phyloP scores from a whole-genome alignment of 2,797 vertebrate genomes.

The Gallinago stenura region DNA sequence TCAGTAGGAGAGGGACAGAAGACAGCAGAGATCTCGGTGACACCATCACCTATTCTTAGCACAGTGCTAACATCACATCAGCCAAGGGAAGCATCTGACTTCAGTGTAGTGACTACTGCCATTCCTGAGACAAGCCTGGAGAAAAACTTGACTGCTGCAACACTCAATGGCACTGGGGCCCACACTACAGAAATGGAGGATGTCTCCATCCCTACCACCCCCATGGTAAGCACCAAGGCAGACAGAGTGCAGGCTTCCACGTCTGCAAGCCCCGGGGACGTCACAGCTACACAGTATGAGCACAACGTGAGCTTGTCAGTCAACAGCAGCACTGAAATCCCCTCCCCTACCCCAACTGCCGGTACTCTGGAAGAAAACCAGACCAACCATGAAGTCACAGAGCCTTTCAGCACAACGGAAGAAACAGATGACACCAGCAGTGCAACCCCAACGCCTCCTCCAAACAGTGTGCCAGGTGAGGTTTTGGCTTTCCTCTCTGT shows the following conservation, averaged over 20 bases:
- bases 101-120: background rate
- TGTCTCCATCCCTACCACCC: background rate
- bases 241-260: background rate
- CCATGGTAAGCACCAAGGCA: background rate
- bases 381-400: background rate
- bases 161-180: background rate
- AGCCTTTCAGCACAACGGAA: conserved; percentile 18
- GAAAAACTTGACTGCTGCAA: background rate
- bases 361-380: conserved; percentile 27
- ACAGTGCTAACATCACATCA: background rate
- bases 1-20: conserved; percentile 47
- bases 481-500: background rate
- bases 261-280: background rate
- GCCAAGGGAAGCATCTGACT: background rate
- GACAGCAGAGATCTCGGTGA: background rate
- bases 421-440: background rate
- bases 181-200: background rate
- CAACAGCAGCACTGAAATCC: conserved; percentile 30
- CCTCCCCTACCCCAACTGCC: background rate
- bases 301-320: background rate
- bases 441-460: background rate
- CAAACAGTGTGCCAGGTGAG: conserved; percentile 21
- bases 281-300: background rate
- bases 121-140: background rate
- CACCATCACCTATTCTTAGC: background rate